These are phyloP conservation scores for Zaprionus tsacasi DNA, from an alignment of 1,140 invertebrate species.

Conservation along the genomic window DNA sequence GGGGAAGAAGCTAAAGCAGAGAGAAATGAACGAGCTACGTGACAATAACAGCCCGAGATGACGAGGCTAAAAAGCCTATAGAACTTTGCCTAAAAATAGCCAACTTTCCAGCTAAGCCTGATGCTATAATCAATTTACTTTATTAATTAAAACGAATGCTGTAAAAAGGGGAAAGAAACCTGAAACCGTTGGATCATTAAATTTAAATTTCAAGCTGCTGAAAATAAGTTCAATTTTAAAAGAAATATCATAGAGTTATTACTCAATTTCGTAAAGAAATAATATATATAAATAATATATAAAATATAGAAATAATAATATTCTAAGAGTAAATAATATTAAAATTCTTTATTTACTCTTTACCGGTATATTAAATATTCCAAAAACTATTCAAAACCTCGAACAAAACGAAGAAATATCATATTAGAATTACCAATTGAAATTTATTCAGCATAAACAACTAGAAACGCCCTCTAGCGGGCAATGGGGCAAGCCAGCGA, in stretches of 20 bases:
- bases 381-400: background rate
- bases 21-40: conserved; percentile 51
- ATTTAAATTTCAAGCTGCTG: background rate
- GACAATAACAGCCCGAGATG: conserved; percentile 37
- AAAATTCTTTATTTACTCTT: too few species aligned
- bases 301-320: too few species aligned
- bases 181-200: background rate
- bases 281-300: too few species aligned
- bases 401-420: background rate
- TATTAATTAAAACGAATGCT: conserved; percentile 10
- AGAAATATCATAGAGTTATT: too few species aligned
- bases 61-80: conserved; percentile 10
- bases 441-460: conserved; percentile 25
- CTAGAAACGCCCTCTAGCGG: conserved; percentile 27
- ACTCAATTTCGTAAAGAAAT: too few species aligned
- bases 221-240: too few species aligned
- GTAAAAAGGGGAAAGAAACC: background rate
- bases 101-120: conserved; percentile 12
- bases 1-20: conserved; percentile 16
- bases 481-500: conserved; percentile 14
- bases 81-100: conserved; percentile 7
- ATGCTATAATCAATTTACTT: conserved; percentile 11
- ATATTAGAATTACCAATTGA: background rate
- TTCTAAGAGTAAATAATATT: too few species aligned
- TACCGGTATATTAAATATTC: background rate